A percentile compares a stretch with the other conserved stretches of the same genome.
Conservation (phyloP, 2,113 vertebrate genomes). For the Microtus oregoni region DNA sequence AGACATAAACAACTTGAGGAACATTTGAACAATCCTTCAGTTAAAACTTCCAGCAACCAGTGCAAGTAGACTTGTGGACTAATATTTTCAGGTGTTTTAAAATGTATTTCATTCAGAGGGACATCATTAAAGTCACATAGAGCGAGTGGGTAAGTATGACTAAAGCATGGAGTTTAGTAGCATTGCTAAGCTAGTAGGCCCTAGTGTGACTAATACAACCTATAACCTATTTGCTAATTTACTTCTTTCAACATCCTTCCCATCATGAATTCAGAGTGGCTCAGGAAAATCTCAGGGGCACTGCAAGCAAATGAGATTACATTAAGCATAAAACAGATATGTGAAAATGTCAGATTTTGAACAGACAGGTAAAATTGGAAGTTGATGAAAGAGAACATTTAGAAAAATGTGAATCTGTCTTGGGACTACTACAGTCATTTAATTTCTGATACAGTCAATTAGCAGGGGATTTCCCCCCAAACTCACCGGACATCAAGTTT, state of each 20-base stretch:
- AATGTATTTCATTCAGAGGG: background rate
- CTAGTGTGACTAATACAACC: background rate
- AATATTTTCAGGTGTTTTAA: background rate
- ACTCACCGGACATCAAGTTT: background rate
- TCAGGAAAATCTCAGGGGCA: background rate
- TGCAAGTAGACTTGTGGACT: background rate
- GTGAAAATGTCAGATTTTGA: background rate
- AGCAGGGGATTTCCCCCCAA: background rate
- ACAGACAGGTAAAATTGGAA: background rate
- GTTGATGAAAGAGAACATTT: background rate
- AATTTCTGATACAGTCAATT: background rate
- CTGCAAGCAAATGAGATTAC: slow-evolving; percentile 1
- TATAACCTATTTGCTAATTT: background rate
- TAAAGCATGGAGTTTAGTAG: background rate
- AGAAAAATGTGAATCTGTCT: slow-evolving; percentile 13
- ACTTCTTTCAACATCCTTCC: background rate
- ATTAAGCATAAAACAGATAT: background rate
- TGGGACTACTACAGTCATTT: background rate
- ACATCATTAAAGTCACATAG: background rate
- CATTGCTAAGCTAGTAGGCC: background rate
- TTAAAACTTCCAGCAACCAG: background rate
- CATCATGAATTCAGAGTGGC: background rate
- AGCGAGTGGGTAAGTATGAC: background rate
- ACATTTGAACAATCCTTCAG: background rate
- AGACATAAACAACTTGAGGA: background rate